Conservation (phyloP, 2,888 invertebrate genomes). For the Podabrus alpinus region DNA sequence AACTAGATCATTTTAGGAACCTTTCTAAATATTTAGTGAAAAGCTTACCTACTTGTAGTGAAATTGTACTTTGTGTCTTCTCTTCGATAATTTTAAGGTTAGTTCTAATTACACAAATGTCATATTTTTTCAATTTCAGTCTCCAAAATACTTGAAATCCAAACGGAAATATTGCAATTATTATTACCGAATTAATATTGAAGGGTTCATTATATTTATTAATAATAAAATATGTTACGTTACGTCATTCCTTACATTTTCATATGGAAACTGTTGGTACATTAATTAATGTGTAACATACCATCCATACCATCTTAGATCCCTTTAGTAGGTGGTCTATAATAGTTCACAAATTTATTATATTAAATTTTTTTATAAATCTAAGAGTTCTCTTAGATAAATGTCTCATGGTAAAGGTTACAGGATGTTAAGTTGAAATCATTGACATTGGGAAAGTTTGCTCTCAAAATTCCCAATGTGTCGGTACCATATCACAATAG, state of each 20-base stretch:
- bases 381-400: no score
- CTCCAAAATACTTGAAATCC: neutral
- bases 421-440: neutral
- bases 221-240: neutral
- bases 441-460: neutral
- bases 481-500: neutral
- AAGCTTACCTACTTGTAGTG: neutral
- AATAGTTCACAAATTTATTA: neutral
- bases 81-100: slow-evolving; percentile 16
- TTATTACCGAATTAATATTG: neutral
- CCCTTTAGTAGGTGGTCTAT: no score
- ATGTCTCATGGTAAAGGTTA: neutral
- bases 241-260: neutral
- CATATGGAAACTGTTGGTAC: neutral
- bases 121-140: neutral
- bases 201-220: neutral
- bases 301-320: neutral
- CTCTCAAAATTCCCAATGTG: neutral
- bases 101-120: slow-evolving; percentile 4
- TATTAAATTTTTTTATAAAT: neutral
- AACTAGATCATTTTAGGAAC: slow-evolving; percentile 10
- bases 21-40: slow-evolving; percentile 13
- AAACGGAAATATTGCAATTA: neutral
- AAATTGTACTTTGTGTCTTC: neutral
- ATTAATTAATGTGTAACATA: neutral